Evolutionary conservation across 2,797 vertebrate genomes (phyloP).

Genomic region (Chelon auratus): DNA sequence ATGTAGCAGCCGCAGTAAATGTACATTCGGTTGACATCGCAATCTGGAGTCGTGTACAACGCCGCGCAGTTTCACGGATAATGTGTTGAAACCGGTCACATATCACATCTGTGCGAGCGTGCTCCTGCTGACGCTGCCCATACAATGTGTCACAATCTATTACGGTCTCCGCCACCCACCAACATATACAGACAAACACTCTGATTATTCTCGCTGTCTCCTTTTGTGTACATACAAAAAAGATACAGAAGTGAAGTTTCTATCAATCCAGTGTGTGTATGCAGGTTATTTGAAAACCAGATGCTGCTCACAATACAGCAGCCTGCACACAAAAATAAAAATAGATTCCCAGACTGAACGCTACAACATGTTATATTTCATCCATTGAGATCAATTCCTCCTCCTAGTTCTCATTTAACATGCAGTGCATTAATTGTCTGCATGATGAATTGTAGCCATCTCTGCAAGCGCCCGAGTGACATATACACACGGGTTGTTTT

Average conservation of each 20-base stretch:
- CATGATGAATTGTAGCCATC: slow-evolving; percentile 67
- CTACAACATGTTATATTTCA: slow-evolving; percentile 19
- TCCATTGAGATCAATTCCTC: slow-evolving; percentile 18
- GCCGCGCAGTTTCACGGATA: slow-evolving; percentile 49
- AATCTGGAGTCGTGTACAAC: slow-evolving; percentile 55
- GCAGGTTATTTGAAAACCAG: neutral
- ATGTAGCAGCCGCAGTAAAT: slow-evolving; percentile 41
- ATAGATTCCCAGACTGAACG: slow-evolving; percentile 16
- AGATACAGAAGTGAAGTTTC: slow-evolving; percentile 16
- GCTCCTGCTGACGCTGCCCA: slow-evolving; percentile 41
- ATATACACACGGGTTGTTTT: slow-evolving; percentile 58
- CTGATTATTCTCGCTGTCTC: slow-evolving; percentile 34
- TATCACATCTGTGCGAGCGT: slow-evolving; percentile 65
- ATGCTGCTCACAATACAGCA: slow-evolving; percentile 4
- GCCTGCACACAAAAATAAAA: slow-evolving; percentile 11
- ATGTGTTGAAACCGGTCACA: slow-evolving; percentile 67
- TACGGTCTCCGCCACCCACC: slow-evolving; percentile 44
- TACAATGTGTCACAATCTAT: slow-evolving; percentile 64
- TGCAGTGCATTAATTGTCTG: slow-evolving; percentile 61
- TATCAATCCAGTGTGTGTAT: slow-evolving; percentile 8
- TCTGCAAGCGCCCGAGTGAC: slow-evolving; percentile 55
- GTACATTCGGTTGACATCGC: slow-evolving; percentile 49
- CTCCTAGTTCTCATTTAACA: slow-evolving; percentile 46
- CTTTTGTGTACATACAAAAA: slow-evolving; percentile 33
- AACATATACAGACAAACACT: slow-evolving; percentile 26